Evolutionary conservation across 2,113 vertebrate genomes (phyloP).

Genomic region (Chaetura pelagica): DNA sequence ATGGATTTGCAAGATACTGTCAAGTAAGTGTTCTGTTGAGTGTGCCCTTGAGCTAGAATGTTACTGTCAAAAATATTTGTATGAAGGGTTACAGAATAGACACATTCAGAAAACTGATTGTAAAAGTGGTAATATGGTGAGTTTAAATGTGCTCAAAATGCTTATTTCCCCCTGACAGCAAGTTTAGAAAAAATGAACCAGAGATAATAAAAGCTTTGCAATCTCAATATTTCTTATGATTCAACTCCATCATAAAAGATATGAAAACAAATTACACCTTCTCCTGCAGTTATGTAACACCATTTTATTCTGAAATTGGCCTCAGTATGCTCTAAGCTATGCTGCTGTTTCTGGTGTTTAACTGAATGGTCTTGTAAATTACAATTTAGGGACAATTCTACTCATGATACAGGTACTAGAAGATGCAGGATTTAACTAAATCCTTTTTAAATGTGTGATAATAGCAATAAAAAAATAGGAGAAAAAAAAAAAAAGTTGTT

Average conservation of each 20-base stretch:
- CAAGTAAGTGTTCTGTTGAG: background rate
- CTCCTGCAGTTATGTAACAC: background rate
- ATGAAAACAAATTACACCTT: background rate
- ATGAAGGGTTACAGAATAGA: background rate
- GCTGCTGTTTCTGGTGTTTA: background rate
- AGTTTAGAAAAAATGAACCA: background rate
- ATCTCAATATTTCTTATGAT: background rate
- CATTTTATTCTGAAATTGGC: background rate
- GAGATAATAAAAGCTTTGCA: background rate
- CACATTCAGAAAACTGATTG: background rate
- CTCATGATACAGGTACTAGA: background rate
- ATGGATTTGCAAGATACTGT: background rate
- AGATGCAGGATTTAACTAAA: background rate
- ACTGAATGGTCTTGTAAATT: background rate
- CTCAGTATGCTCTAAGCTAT: background rate
- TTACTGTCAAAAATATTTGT: background rate
- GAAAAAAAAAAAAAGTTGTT: accelerated
- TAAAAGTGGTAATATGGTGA: background rate
- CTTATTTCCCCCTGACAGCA: background rate
- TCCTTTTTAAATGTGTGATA: background rate
- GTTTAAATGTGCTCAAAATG: background rate
- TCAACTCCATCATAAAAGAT: background rate
- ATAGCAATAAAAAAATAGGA: background rate
- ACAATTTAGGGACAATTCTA: background rate
- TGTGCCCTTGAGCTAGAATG: background rate